Evolutionary conservation across 2,113 vertebrate species (phyloP), one percentile per base, ranked within the genome.

Genomic region (Rhinichthys klamathensis): DNA sequence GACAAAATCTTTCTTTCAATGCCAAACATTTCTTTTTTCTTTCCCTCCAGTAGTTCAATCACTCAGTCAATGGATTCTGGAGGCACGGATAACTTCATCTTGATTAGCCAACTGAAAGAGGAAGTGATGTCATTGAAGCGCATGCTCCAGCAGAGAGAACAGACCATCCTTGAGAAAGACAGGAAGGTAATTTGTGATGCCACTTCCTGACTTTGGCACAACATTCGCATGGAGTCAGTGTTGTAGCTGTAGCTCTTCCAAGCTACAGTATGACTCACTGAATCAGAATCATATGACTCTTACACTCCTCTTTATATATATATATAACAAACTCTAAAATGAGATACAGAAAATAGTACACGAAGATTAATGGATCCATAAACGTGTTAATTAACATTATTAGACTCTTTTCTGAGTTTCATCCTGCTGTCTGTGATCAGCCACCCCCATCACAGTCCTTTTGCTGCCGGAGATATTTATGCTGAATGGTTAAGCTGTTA

Each of bases 41-140:
- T 87, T 85, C 72, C 91, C 90, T 94, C 89, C 94, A 98, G 97
- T 94, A 99, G 97, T 94, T 99, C 98, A 91, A 97, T 99, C 94
- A 97, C 97, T 91, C 97, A 99, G 93, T 99, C 98, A 80, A 96
- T 97, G 96, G 98, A 99, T 94, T 98, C 97, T 88, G 97, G 98
- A 81, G 97, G 97, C 92, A 99, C 98, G 3, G 98, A 99, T 95
- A 99, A 99, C 94, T 99, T 99, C 92, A 98, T 99, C 89, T 96
- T 99, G 89, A 99, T 99, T 94, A 99, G 97, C 92, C 98, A 99
- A 89, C 95, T 99, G 93, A 99, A 99, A 93, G 98, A 99, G 93
- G 98, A 99, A 94, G 97, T 99, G 86, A 97, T 99, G 97, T 98
- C 97, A 58, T 93, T 99, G 87, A 99, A 99, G 91, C 96, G 98